A percentile compares a stretch with the other conserved stretches of the same genome.
Conservation (phyloP, 2,113 vertebrate genomes). For the pig (Sus scrofa) region DNA sequence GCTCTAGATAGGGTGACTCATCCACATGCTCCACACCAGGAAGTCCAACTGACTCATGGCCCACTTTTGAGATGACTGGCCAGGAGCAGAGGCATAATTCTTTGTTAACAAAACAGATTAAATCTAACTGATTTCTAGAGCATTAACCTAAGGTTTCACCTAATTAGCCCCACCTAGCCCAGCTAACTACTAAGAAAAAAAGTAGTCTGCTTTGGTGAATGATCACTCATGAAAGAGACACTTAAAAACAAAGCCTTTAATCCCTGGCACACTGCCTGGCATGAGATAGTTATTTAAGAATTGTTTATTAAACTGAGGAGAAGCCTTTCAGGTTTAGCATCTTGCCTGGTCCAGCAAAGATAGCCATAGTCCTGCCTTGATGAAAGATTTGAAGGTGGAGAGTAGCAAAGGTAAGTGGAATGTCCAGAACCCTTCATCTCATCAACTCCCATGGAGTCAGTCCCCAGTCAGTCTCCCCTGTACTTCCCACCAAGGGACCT, state of each 20-base stretch:
- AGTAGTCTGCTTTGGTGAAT: background rate
- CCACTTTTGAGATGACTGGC: conserved; percentile 63
- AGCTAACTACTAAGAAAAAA: background rate
- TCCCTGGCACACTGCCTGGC: background rate
- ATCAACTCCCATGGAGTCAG: background rate
- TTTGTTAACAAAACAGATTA: conserved; percentile 50
- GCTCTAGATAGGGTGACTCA: conserved; percentile 57
- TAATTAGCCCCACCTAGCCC: background rate
- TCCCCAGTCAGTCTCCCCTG: background rate
- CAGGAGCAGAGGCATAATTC: background rate
- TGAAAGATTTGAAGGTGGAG: background rate
- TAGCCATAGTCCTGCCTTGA: background rate
- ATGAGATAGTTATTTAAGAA: background rate
- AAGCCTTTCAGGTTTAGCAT: background rate
- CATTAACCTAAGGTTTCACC: conserved; percentile 8
- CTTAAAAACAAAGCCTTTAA: background rate
- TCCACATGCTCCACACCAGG: background rate
- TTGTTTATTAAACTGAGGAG: background rate
- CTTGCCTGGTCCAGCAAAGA: background rate
- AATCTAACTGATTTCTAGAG: conserved; percentile 71
- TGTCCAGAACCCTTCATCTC: background rate
- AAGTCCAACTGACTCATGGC: conserved; percentile 65
- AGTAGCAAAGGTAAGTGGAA: background rate
- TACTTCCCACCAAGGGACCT: background rate
- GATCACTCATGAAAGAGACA: background rate